Evolutionary conservation across 2,113 vertebrate species (phyloP), one percentile per base, ranked within the genome.

Genomic region (Tyto alba): DNA sequence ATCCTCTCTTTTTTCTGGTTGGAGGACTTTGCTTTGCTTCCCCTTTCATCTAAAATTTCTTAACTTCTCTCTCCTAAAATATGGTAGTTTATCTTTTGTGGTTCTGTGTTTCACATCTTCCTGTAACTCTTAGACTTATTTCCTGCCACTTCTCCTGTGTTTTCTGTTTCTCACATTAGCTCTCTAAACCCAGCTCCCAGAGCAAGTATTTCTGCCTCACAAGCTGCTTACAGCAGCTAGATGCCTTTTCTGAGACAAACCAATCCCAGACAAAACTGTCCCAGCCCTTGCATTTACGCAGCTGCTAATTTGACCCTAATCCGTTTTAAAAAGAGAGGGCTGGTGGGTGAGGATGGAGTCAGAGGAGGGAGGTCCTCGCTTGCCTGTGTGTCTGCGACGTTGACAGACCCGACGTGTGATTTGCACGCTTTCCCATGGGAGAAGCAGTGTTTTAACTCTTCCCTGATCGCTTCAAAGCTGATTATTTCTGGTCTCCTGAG

Each of bases 81-180:
- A 81, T 12, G n/a, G 38, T 68, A 59, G 79, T 94, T 94, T 89
- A 60, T 85, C 84, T 87, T 57, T 29, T 96, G 90, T 0, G 50
- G 92, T 85, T 94, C 76, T 76, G 73, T n/a, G 36, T 94, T 89
- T 95, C 86, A 84, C n/a, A 34, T 96, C 92, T 96, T 95, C 95
- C 91, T 92, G 69, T 89, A 7, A 22, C 29, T 73, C 69, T 86
- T 63, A 71, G 23, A 41, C 73, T 82, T 88, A 34, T 19, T 95
- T 95, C 95, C 92, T 94, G 94, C 62, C 86, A 62, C 72, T 62
- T 85, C 79, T 80, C 57, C 52, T 87, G 18, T 5, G 2, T 78
- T 90, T 92, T 96, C 83, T 87, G 86, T 90, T 96, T 90, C 92
- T 95, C 60, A 68, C 78, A 75, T 71, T 53, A 91, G 53, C 36